Base-by-base conservation (phyloP, 1,140 invertebrate species). In the Oedothorax gibbosus region DNA sequence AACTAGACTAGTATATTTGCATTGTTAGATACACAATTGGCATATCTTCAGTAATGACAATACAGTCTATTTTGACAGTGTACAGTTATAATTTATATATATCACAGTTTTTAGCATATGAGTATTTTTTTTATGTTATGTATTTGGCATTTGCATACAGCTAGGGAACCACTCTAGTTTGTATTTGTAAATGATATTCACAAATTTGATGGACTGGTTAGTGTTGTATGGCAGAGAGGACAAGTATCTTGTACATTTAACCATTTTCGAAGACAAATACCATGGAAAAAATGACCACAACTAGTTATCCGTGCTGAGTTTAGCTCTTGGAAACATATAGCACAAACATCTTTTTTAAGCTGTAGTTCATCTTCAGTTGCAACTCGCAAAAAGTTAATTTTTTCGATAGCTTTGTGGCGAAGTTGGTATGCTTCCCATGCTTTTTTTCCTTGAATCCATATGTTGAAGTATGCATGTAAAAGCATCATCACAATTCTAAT, bases 391-490 rank as follows among this genome's bases (percentile, higher is more conserved):
- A 94, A 95, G 88, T 97, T 96, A 7, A 99, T 97, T 90, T 98
- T 98, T 87, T 96, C 95, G 2, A 97, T 95, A 5, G 98, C 98
- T 0, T 95, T 96, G 12, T 96, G 91, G 0, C 98, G 91, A 88
- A 97, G 96, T 92, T 98, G 96, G 88, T 98, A 98, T 0, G 96
- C 95, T 18, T 94, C 94, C 96, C 97, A 98, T 0, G 97, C 97
- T 50, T 94, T 94, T 82, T 94, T 93, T 0, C 96, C 95, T 88
- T 98, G 95, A 89, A 95, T 96, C 96, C 97, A 99, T 62, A 99
- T 96, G 90, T 99, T 99, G 89, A 98, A 98, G 88, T 99, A 99
- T 8, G 96, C 96, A 90, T 99, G 97, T 75, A 99, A 95, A 87
- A 96, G 95, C 93, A 99, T 96, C 94, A 98, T 97, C 0, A 96